Conservation (phyloP, 2,113 vertebrate species). For the Macrotus californicus region DNA sequence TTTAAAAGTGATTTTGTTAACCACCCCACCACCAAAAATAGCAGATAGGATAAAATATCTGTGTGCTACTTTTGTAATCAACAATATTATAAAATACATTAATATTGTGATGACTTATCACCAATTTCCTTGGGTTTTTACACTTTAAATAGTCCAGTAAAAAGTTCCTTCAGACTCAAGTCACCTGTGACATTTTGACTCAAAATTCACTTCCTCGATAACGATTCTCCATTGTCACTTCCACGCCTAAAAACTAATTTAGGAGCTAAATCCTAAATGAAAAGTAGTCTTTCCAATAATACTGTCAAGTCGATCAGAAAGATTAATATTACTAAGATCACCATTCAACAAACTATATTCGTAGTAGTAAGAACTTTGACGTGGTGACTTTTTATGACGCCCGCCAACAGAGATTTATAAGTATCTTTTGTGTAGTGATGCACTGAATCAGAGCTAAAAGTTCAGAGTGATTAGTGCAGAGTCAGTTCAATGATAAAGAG, state of each 20-base stretch:
- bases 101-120: neutral
- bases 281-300: neutral
- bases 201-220: slow-evolving; percentile 48
- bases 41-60: neutral
- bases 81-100: neutral
- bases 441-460: slow-evolving; percentile 22
- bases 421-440: neutral
- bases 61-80: slow-evolving; percentile 2
- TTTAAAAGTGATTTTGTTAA: no score
- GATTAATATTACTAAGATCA: neutral
- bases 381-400: neutral
- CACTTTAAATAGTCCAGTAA: neutral
- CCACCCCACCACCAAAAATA: no score
- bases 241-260: neutral
- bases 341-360: neutral
- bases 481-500: neutral
- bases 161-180: slow-evolving; percentile 35
- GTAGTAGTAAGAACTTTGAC: neutral
- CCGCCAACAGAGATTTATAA: neutral
- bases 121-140: neutral
- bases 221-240: slow-evolving; percentile 18
- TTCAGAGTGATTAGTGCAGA: neutral
- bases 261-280: neutral
- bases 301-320: slow-evolving; percentile 5
- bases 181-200: slow-evolving; percentile 40